Evolutionary conservation across 2,888 invertebrate genomes (phyloP), one percentile per base, ranked within the genome.

Genomic region (Bombylius discolor): DNA sequence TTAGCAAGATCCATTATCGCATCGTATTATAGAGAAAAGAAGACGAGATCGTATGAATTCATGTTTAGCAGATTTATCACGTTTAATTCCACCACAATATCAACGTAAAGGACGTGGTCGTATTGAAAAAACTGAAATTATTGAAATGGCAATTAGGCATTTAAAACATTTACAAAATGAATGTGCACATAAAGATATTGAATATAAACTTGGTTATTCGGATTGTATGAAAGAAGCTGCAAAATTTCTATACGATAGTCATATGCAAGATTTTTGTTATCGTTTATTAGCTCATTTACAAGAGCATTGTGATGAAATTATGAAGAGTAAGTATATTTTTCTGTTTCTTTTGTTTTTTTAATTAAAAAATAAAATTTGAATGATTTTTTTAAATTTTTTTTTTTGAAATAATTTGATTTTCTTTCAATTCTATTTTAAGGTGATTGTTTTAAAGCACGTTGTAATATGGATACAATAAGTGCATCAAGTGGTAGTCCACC

Each of bases 41-140:
- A 81, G 96, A 44, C 79, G 97, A 33, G 96, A 97, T 75, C 83
- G 96, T 55, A 97, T 97, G 96, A 97, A 97, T 78, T 95, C 93
- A 74, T 96, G 96, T 70, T 77, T 97, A 58, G 94, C 94, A 0
- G 94, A 96, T 72, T 80, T 97, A 39, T 93, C 94, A 54, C 82
- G 93, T 46, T 82, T 97, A 53, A 94, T 97, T 60, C 97, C 96
- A 0, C 84, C 91, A 2, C 89, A 91, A 66, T 95, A 93, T 71
- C 79, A 94, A 67, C 92, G 95, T 74, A 96, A 96, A 74, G 95
- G 95, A 8, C 83, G 96, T 55, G 96, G 96, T 14, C 80, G 97
- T 47, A 91, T 97, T 51, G 97, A 97, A 72, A 97, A 97, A 76
- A 96, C 96, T 0, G 96, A 97, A 77, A 96, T 97, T 59, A 95